Percentiles rank a stretch among this genome's conserved stretches.
Evolutionary conservation across 2,113 vertebrate genomes (phyloP).

Genomic region (Castor canadensis): DNA sequence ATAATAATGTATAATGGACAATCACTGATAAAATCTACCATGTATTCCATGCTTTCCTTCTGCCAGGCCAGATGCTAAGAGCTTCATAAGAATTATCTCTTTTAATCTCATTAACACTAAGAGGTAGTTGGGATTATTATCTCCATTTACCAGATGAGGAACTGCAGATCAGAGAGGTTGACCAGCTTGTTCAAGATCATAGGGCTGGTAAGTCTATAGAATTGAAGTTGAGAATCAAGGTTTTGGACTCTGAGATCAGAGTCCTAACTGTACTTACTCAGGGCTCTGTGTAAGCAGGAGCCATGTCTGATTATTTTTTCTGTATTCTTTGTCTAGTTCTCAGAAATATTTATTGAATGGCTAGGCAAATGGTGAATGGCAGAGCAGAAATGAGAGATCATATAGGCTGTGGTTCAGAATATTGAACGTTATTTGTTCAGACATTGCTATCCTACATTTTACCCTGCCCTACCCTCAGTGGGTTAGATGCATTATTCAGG

Average conservation of each 20-base stretch:
- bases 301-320: not conserved
- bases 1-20: constrained; percentile 18
- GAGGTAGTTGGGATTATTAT: constrained; percentile 11
- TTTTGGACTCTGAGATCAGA: not conserved
- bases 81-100: constrained; percentile 12
- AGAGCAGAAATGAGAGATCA: not conserved
- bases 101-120: constrained; percentile 56
- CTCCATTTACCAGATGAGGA: constrained; percentile 2
- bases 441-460: not conserved
- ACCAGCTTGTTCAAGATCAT: not conserved
- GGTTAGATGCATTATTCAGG: not conserved
- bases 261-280: not conserved
- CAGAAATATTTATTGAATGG: not conserved
- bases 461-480: no score
- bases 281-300: not conserved
- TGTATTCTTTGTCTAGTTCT: not conserved
- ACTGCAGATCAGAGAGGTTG: constrained; percentile 15
- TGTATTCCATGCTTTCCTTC: not conserved
- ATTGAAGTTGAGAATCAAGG: not conserved
- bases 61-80: constrained; percentile 32
- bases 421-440: not conserved
- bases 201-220: not conserved
- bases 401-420: not conserved
- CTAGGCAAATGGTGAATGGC: not conserved
- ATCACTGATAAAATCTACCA: not conserved